These are phyloP conservation scores for Thera britannica DNA, from an alignment of 2,888 invertebrate species.

Conservation along the genomic window DNA sequence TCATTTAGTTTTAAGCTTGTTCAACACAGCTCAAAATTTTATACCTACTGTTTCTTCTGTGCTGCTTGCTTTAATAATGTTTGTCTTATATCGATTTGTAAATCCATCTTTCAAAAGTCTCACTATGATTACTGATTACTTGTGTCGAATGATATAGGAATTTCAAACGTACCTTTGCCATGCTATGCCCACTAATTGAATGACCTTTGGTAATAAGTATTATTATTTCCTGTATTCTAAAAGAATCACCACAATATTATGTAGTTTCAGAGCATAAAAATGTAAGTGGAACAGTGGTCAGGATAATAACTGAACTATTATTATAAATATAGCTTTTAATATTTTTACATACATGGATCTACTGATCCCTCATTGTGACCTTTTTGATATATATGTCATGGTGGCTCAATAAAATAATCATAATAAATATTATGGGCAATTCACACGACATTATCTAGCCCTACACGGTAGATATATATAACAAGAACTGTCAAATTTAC, in stretches of 20 bases:
- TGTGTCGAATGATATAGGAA: background rate
- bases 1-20: background rate
- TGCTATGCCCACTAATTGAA: background rate
- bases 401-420: too few relatives aligned
- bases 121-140: background rate
- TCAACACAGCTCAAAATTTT: background rate
- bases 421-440: too few relatives aligned
- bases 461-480: too few relatives aligned
- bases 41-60: too few relatives aligned
- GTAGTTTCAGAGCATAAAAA: background rate
- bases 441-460: too few relatives aligned
- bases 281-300: background rate
- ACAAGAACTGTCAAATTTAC: too few relatives aligned
- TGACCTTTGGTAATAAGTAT: background rate
- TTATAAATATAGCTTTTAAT: too few relatives aligned
- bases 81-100: too few relatives aligned
- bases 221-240: background rate
- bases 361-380: background rate
- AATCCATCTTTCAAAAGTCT: too few relatives aligned
- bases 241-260: background rate
- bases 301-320: background rate
- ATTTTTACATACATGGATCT: too few relatives aligned
- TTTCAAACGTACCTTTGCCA: background rate
- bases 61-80: too few relatives aligned
- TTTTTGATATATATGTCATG: too few relatives aligned